These are phyloP conservation scores for Ophion ventricosus DNA, from an alignment of 2,888 invertebrate species.

Conservation along the genomic window DNA sequence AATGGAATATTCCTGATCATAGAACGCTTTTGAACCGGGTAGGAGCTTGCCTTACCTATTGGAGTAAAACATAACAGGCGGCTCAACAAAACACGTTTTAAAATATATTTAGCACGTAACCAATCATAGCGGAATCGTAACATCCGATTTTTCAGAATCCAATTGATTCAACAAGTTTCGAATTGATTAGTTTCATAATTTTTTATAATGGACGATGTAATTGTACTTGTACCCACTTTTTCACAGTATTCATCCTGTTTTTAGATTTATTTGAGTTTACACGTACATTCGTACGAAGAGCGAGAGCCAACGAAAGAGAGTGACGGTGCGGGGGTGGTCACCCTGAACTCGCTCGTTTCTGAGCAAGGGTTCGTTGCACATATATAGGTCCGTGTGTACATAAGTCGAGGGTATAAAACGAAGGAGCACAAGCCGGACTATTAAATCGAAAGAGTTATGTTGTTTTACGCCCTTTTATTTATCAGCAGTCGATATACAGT, in stretches of 20 bases:
- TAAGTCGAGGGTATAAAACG: neutral
- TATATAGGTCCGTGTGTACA: neutral
- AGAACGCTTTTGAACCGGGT: too few species aligned
- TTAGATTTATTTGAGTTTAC: neutral
- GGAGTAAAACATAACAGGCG: too few species aligned
- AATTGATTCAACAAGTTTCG: too few species aligned
- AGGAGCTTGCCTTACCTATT: too few species aligned
- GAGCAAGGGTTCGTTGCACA: constrained; percentile 8
- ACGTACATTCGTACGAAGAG: neutral
- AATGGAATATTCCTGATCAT: too few species aligned
- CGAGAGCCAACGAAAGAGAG: neutral
- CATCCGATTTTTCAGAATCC: too few species aligned
- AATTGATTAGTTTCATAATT: too few species aligned
- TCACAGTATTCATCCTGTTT: neutral
- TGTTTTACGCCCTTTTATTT: constrained; percentile 4
- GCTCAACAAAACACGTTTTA: too few species aligned
- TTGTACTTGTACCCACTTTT: too few species aligned
- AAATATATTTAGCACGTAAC: too few species aligned
- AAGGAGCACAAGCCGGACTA: neutral
- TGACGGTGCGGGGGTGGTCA: constrained; percentile 21
- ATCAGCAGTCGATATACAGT: constrained; percentile 44
- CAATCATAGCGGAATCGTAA: too few species aligned
- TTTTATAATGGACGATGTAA: too few species aligned
- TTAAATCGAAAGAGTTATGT: neutral
- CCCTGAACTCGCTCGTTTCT: constrained; percentile 33